Percentiles rank a stretch among this genome's conserved stretches.
Conservation (phyloP, 2,888 invertebrate species). For the Lamproptera curius region DNA sequence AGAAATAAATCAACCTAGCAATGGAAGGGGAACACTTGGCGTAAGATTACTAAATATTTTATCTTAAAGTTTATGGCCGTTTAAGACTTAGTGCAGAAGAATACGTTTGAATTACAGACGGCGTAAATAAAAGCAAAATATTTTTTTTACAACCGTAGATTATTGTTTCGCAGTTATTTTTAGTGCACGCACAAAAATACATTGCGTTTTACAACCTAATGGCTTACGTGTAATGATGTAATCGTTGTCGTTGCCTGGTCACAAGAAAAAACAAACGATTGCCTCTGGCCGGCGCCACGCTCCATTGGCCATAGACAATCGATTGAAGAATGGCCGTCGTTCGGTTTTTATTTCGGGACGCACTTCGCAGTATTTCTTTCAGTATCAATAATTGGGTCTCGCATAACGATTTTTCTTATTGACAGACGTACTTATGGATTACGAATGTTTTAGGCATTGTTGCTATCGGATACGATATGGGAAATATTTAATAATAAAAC, state of each 20-base stretch:
- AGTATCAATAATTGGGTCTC: neutral
- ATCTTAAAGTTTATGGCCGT: too few species aligned
- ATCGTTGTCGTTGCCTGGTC: slow-evolving; percentile 25
- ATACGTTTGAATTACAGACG: too few species aligned
- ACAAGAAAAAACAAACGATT: slow-evolving; percentile 42
- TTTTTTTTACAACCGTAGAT: too few species aligned
- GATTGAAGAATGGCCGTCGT: slow-evolving; percentile 34
- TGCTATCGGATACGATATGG: too few species aligned
- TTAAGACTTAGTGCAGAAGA: too few species aligned
- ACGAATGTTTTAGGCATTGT: too few species aligned
- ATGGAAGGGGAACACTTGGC: too few species aligned
- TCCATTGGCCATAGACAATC: slow-evolving; percentile 58
- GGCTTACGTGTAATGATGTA: slow-evolving; percentile 37
- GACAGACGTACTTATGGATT: too few species aligned
- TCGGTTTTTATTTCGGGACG: slow-evolving; percentile 17
- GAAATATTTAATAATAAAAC: too few species aligned
- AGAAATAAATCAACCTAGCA: too few species aligned
- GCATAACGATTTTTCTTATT: neutral
- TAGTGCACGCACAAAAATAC: slow-evolving; percentile 13
- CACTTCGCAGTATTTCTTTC: slow-evolving; percentile 4
- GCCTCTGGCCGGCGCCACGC: slow-evolving; percentile 53
- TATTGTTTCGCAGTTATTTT: neutral
- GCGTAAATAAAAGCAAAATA: too few species aligned
- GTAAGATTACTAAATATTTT: too few species aligned
- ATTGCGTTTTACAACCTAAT: slow-evolving; percentile 8